Conservation (phyloP, 2,888 invertebrate genomes). For the Drosophila bunnanda region DNA sequence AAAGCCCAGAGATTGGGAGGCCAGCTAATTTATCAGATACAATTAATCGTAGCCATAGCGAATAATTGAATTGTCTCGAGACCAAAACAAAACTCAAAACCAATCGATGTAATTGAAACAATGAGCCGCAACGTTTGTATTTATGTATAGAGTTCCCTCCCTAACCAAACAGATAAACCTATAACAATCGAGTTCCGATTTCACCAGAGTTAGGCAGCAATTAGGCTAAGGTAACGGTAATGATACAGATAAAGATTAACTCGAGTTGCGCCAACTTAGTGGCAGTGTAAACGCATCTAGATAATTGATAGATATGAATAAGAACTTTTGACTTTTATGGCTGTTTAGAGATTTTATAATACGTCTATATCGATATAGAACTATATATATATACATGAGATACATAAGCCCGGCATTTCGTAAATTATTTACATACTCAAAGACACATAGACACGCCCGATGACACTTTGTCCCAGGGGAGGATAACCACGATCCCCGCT, state of each 20-base stretch:
- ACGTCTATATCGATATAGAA: constrained; percentile 57
- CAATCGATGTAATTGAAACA: constrained; percentile 60
- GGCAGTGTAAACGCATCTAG: constrained; percentile 63
- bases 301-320: constrained; percentile 65
- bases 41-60: constrained; percentile 32
- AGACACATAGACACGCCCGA: constrained; percentile 30
- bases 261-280: constrained; percentile 37
- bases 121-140: constrained; percentile 73
- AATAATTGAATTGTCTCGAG: constrained; percentile 39
- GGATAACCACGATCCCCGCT: not conserved
- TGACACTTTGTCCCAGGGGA: constrained; percentile 3
- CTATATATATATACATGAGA: constrained; percentile 32
- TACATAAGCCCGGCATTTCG: constrained; percentile 49
- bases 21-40: constrained; percentile 58
- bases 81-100: constrained; percentile 53
- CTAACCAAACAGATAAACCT: constrained; percentile 39
- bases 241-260: constrained; percentile 24
- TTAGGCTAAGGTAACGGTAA: constrained; percentile 34
- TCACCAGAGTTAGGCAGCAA: constrained; percentile 43
- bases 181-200: constrained; percentile 75
- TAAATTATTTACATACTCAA: constrained; percentile 47
- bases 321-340: constrained; percentile 82
- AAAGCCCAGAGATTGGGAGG: constrained; percentile 23
- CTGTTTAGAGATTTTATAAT: constrained; percentile 81
- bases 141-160: constrained; percentile 54